Evolutionary conservation across 2,113 vertebrate species (phyloP).

Genomic region (Pao palembangensis): DNA sequence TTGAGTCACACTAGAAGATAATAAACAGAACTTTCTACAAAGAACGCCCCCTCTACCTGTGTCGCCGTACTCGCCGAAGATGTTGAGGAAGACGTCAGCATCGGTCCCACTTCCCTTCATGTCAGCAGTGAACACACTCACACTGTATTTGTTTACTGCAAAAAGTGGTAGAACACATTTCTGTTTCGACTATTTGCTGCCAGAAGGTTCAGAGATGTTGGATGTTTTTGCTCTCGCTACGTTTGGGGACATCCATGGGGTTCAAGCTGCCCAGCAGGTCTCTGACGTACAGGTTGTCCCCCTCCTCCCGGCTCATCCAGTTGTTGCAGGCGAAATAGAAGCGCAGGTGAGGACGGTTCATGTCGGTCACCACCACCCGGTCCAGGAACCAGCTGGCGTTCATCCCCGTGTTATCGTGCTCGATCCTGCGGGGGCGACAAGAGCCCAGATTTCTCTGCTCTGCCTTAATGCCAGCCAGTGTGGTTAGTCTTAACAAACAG

Average conservation of each 20-base stretch:
- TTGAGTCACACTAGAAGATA: background rate
- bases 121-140: constrained; percentile 91
- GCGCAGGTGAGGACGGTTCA: constrained; percentile 91
- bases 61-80: constrained; percentile 94
- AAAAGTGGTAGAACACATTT: constrained; percentile 26
- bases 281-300: constrained; percentile 85
- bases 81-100: constrained; percentile 92
- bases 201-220: constrained; percentile 17
- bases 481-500: background rate
- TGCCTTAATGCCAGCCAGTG: too few species aligned
- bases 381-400: constrained; percentile 93
- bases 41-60: constrained; percentile 76
- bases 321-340: constrained; percentile 93
- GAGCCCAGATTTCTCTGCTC: too few species aligned
- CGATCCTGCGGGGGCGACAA: constrained; percentile 77
- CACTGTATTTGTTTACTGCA: constrained; percentile 93
- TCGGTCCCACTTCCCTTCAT: constrained; percentile 93
- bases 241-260: constrained; percentile 92
- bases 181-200: constrained; percentile 10
- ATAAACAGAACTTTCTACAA: background rate
- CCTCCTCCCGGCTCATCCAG: constrained; percentile 94
- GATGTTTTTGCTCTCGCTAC: constrained; percentile 67
- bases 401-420: constrained; percentile 95
- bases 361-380: constrained; percentile 88
- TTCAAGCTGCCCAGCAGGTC: constrained; percentile 90